Evolutionary conservation across 2,113 vertebrate species (phyloP).

Genomic region (Rana temporaria): DNA sequence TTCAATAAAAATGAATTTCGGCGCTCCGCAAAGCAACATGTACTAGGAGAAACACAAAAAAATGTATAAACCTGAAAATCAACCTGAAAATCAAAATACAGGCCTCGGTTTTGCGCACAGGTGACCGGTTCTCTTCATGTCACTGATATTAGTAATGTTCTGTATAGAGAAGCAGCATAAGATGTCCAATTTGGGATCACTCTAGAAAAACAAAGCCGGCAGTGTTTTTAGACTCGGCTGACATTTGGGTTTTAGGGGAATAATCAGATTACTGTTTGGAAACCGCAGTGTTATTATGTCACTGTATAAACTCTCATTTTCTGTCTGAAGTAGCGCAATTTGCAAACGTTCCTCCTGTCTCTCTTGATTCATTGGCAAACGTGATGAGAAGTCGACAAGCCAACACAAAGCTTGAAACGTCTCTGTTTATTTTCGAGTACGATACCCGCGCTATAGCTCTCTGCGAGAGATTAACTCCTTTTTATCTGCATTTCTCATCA

Average conservation of each 20-base stretch:
- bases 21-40: too few species aligned
- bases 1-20: too few species aligned
- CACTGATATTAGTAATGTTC: too few species aligned
- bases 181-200: background rate
- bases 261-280: background rate
- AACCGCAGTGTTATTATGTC: background rate
- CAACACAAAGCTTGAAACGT: background rate
- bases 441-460: background rate
- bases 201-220: background rate
- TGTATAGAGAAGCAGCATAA: too few species aligned
- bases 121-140: too few species aligned
- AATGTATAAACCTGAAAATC: too few species aligned
- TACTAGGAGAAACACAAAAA: too few species aligned
- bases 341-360: background rate
- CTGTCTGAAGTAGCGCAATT: background rate
- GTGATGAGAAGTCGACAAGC: background rate
- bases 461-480: too few species aligned
- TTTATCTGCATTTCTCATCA: conserved; percentile 29
- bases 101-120: too few species aligned
- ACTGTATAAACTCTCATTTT: background rate
- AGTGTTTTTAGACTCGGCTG: background rate
- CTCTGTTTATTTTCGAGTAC: conserved; percentile 8
- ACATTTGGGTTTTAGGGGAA: background rate
- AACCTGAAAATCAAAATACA: too few species aligned
- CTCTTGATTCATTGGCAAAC: too few species aligned